Evolutionary conservation across 2,113 vertebrate species (phyloP).

Genomic region (Xerus inauris): DNA sequence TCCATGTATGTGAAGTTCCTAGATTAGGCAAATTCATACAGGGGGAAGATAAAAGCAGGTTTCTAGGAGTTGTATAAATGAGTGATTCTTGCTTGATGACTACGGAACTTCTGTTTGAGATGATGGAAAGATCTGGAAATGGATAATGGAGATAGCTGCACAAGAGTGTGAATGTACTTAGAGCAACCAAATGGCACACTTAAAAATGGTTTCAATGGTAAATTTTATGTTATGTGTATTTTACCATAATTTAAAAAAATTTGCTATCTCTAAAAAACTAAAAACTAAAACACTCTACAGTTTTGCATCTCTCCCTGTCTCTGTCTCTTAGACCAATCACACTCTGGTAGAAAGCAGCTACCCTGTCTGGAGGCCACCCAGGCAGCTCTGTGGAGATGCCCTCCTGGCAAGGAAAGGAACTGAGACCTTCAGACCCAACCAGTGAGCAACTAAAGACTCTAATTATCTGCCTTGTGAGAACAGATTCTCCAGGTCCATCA

Average conservation of each 20-base stretch:
- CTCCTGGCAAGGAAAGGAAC: neutral
- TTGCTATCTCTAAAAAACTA: accelerated
- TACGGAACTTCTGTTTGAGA: neutral
- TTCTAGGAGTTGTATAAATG: no score
- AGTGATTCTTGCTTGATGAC: neutral
- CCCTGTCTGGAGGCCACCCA: neutral
- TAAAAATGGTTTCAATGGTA: neutral
- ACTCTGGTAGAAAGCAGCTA: neutral
- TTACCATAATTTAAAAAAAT: neutral
- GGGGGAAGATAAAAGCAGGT: neutral
- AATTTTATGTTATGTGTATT: neutral
- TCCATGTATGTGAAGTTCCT: neutral
- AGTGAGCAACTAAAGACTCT: neutral
- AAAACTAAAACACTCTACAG: no score
- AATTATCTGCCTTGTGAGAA: neutral
- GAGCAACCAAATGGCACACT: neutral
- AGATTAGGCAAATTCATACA: neutral
- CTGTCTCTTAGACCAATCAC: neutral
- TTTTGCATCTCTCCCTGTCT: neutral
- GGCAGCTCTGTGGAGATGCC: neutral
- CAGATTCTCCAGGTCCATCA: neutral
- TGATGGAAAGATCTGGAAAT: neutral
- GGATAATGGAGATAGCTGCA: neutral
- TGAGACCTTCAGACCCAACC: neutral
- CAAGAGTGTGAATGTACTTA: neutral